Evolutionary conservation across 2,797 vertebrate genomes (phyloP).

Genomic region (Sparidentex hasta): DNA sequence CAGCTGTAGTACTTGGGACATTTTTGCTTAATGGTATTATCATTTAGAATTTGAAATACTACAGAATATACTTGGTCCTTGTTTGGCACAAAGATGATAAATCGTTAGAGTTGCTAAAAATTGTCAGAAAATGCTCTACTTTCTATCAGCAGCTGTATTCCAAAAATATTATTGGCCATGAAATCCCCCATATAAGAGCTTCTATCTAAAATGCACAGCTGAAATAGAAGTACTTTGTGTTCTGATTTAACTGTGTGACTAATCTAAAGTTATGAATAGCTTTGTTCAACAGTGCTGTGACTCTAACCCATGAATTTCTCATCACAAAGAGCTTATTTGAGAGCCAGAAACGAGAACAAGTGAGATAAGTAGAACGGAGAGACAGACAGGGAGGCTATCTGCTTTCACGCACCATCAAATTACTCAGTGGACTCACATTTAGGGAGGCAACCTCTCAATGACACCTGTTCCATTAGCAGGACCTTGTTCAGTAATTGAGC

Average conservation of each 20-base stretch:
- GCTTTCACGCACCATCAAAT: conserved; percentile 53
- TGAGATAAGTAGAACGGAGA: conserved; percentile 19
- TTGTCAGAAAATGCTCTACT: background rate
- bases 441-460: conserved; percentile 63
- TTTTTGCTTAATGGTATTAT: background rate
- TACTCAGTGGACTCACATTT: conserved; percentile 50
- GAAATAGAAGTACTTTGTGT: background rate
- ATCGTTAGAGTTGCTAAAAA: background rate
- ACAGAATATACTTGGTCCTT: background rate
- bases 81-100: background rate
- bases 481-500: conserved; percentile 77
- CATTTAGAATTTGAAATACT: background rate
- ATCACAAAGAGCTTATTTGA: conserved; percentile 4
- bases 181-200: background rate
- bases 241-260: conserved; percentile 14
- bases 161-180: background rate
- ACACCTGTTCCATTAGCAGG: conserved; percentile 73
- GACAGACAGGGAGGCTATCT: conserved; percentile 26
- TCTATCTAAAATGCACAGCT: background rate
- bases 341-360: conserved; percentile 9
- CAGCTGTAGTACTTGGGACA: background rate
- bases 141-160: background rate
- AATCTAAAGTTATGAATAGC: conserved; percentile 9
- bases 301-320: conserved; percentile 4
- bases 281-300: background rate